phyloP scores from a whole-genome alignment of 1,140 invertebrate genomes.

The Pogonognathellus flavescens region DNA sequence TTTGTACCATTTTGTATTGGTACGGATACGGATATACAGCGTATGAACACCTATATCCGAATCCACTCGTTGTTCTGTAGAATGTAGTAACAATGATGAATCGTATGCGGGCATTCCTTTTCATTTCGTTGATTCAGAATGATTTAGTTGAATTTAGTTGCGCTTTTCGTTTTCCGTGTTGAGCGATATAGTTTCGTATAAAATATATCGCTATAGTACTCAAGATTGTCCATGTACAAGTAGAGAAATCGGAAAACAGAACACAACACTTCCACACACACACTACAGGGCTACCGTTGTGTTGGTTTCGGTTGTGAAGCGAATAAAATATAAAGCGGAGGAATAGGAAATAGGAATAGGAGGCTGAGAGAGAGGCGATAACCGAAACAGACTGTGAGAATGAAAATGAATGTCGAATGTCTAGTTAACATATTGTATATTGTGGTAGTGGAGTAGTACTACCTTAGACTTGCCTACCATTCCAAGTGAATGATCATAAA shows the following conservation, averaged over 20 bases:
- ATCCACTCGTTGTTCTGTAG: conserved; percentile 6
- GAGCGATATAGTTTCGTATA: background rate
- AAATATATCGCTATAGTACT: no score
- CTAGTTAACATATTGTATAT: conserved; percentile 54
- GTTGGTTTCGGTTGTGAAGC: background rate
- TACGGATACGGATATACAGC: conserved; percentile 12
- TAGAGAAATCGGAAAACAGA: conserved; percentile 27
- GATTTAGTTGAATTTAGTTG: conserved; percentile 43
- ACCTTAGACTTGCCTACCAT: conserved; percentile 44
- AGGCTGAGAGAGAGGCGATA: conserved; percentile 34
- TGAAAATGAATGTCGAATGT: conserved; percentile 51
- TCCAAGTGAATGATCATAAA: conserved; percentile 55
- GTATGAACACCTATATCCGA: conserved; percentile 20
- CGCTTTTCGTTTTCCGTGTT: conserved; percentile 46
- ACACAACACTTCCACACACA: conserved; percentile 5
- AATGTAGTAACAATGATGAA: conserved; percentile 41
- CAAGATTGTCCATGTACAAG: background rate
- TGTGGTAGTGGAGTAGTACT: conserved; percentile 40
- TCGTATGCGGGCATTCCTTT: conserved; percentile 47
- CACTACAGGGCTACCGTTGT: background rate
- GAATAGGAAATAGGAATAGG: conserved; percentile 28
- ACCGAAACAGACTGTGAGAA: conserved; percentile 48
- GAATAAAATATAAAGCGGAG: conserved; percentile 23
- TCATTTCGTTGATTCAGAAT: conserved; percentile 45
- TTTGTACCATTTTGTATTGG: background rate